Evolutionary conservation across 1,140 invertebrate species (phyloP), one percentile per base, ranked within the genome.

Genomic region (Phenacoccus solenopsis): DNA sequence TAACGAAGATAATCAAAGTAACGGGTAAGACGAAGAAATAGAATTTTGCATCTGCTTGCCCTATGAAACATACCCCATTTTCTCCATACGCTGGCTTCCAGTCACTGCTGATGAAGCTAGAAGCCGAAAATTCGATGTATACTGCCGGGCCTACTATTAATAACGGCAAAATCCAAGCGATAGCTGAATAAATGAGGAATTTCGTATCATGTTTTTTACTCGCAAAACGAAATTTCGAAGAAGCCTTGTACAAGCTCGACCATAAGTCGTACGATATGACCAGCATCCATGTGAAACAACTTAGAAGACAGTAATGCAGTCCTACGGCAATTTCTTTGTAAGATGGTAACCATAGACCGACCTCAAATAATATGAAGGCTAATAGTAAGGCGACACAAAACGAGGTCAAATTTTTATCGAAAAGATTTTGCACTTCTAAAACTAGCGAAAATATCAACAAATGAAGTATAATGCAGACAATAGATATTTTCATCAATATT

Each of bases 251-350:
- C 9, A 84, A 75, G n/a, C 84, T 84, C 27, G 79, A 74, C 77
- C 80, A 85, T 1, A 85, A 79, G 73, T 85, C 84, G 74, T 81
- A 85, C 0, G 84, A 79, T 76, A 86, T 81, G 1, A 83, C 79
- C 56, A 82, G 81, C 81, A 84, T 85, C 85, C 85, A 86, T 70
- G 81, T 82, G 73, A 86, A 86, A 0, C 83, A 79, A 0, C 81
- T 78, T 24, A 85, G 77, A 73, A 84, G 83, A 30, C 78, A 32
- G 74, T 82, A 85, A 71, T 83, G 83, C 1, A 81, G 79, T 16
- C 77, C 69, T 0, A 82, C 75, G 0, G 80, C 84, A 13, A 81
- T 74, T 0, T 76, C 74, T 13, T 74, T 73, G 71, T 81, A 82
- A 7, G 75, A 28, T 0, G 73, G 57, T 25, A 69, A 59, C 38